Evolutionary conservation across 2,888 invertebrate genomes (phyloP).

Genomic region (Mythimna lalbum): DNA sequence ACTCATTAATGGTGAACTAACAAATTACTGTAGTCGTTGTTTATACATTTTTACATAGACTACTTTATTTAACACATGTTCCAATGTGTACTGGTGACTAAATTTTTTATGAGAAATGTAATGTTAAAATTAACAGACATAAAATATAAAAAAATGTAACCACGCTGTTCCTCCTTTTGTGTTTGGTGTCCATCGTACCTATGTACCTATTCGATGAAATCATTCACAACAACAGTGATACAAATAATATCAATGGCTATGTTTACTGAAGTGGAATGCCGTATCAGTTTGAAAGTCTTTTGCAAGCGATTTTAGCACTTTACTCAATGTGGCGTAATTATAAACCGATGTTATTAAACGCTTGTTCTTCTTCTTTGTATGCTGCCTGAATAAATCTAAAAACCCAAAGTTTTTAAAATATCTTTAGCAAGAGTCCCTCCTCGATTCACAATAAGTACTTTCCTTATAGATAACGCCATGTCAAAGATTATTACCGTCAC

Average conservation of each 20-base stretch:
- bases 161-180: constrained; percentile 9
- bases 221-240: constrained; percentile 64
- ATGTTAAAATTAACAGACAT: neutral
- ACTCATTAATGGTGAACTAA: constrained; percentile 86
- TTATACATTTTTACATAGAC: constrained; percentile 67
- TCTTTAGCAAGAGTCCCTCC: neutral
- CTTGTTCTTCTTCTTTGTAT: neutral
- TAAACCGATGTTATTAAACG: constrained; percentile 1
- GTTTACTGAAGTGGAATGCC: constrained; percentile 45
- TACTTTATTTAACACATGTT: constrained; percentile 44
- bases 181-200: constrained; percentile 49
- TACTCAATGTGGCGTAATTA: constrained; percentile 20
- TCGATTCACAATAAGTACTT: neutral
- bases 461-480: neutral
- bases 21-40: constrained; percentile 81
- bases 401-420: neutral
- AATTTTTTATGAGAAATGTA: neutral
- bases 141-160: constrained; percentile 16
- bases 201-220: constrained; percentile 51
- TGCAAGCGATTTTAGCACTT: constrained; percentile 32
- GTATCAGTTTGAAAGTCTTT: constrained; percentile 39
- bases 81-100: constrained; percentile 11
- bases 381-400: neutral
- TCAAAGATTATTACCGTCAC: neutral
- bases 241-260: constrained; percentile 51